Percentiles rank a stretch among this genome's conserved stretches.
Evolutionary conservation across 2,797 vertebrate genomes (phyloP).

Genomic region (Chaenodraco wilsoni): DNA sequence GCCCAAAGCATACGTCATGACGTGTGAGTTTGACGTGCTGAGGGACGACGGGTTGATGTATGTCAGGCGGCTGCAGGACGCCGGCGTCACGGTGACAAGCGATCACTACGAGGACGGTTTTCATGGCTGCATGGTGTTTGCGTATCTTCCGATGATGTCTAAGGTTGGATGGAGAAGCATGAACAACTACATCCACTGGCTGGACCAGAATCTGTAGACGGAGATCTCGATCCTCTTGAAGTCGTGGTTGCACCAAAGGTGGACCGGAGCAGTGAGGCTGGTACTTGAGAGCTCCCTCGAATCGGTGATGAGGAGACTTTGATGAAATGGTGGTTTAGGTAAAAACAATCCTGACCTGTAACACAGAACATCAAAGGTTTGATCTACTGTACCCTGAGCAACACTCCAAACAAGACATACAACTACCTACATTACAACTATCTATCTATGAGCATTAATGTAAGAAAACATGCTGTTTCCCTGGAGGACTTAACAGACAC

Average conservation of each 20-base stretch:
- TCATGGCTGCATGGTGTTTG: conserved; percentile 94
- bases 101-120: conserved; percentile 95
- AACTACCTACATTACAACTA: too few relatives aligned
- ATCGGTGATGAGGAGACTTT: conserved; percentile 5
- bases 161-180: conserved; percentile 86
- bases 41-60: conserved; percentile 96
- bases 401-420: not conserved
- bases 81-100: conserved; percentile 87
- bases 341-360: not conserved
- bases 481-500: not conserved
- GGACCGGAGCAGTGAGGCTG: not conserved
- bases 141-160: conserved; percentile 87
- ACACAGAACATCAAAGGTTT: not conserved
- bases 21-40: conserved; percentile 94
- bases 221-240: too few relatives aligned
- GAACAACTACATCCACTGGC: conserved; percentile 90
- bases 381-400: not conserved
- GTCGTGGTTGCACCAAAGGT: conserved; percentile 3
- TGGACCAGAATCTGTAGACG: conserved; percentile 89
- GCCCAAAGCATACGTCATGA: conserved; percentile 92
- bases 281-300: not conserved
- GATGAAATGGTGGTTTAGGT: not conserved
- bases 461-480: not conserved
- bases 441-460: not conserved
- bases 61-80: conserved; percentile 85